Conservation (phyloP, 2,113 vertebrate species). For the Brachypodius melanocephalos region DNA sequence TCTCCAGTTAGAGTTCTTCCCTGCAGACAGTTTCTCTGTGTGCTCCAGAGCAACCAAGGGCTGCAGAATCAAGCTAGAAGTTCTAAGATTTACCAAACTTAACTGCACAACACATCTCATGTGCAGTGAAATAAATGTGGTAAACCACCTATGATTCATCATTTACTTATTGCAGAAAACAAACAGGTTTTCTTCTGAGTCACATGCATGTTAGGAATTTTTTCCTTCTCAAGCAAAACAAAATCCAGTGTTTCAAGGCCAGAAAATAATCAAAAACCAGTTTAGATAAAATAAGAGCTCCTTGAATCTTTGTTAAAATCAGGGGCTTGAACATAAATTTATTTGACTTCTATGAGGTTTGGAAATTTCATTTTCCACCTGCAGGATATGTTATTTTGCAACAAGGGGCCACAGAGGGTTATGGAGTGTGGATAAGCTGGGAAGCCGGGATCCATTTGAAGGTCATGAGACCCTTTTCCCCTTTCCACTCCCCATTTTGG, state of each 20-base stretch:
- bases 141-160: constrained; percentile 44
- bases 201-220: background rate
- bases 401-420: background rate
- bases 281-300: background rate
- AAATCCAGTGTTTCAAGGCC: background rate
- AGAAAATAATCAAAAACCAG: background rate
- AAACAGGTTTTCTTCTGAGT: constrained; percentile 54
- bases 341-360: background rate
- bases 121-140: constrained; percentile 37
- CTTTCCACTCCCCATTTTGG: background rate
- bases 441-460: background rate
- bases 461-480: background rate
- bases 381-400: background rate
- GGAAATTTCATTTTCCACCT: background rate
- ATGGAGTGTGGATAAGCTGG: background rate
- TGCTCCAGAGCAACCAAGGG: background rate
- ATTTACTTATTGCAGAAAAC: constrained; percentile 21
- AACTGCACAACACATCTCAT: background rate
- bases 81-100: background rate
- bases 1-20: background rate
- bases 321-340: background rate
- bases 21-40: background rate
- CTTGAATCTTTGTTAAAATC: background rate
- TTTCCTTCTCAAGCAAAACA: constrained; percentile 14
- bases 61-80: background rate